Evolutionary conservation across 1,140 invertebrate species (phyloP), one percentile per base, ranked within the genome.

Genomic region (Drosophila pectinifera): DNA sequence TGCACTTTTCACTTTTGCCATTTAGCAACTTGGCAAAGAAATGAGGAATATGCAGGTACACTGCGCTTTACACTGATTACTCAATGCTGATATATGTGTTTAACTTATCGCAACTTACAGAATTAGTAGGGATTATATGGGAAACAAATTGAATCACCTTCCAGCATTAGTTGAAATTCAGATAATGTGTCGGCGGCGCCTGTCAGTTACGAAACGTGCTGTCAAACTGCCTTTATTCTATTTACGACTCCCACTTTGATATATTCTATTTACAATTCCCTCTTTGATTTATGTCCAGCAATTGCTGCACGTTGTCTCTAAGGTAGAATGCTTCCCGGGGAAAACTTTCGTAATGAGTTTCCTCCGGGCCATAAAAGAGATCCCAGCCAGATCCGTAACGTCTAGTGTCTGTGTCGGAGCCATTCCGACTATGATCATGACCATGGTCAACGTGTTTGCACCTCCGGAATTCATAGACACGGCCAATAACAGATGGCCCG

Each of bases 391-490:
- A 13, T 28, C 22, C 28, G 13, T 73, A 68, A 73, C 69, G 69
- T 73, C 55, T 61, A 34, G 14, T 28, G 48, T 14, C 24, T 16
- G 24, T 39, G 20, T 56, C 31, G 13, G 58, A 38, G n/a, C n/a
- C n/a, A n/a, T n/a, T 24, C 24, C n/a, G 63, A 70, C 67, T 69
- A 69, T 69, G 67, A 70, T 70, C 62, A 45, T 43, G 82, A 85
- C 81, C 81, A 78, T 46, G 73, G 81, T 65, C 78, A 85, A 85
- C 73, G 48, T 45, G 58, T 76, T 76, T 67, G 54, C 61, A 58
- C 72, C 73, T 67, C 57, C 56, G 34, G 31, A 24, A 36, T 16
- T 1, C 10, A 70, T 39, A 28, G 48, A 68, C 13, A 28, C 11
- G 14, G 24, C 18, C 24, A 24, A 16, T 59, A 63, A 38, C 36